Evolutionary conservation across 2,888 invertebrate genomes (phyloP).

Genomic region (Metallyticus violacea): DNA sequence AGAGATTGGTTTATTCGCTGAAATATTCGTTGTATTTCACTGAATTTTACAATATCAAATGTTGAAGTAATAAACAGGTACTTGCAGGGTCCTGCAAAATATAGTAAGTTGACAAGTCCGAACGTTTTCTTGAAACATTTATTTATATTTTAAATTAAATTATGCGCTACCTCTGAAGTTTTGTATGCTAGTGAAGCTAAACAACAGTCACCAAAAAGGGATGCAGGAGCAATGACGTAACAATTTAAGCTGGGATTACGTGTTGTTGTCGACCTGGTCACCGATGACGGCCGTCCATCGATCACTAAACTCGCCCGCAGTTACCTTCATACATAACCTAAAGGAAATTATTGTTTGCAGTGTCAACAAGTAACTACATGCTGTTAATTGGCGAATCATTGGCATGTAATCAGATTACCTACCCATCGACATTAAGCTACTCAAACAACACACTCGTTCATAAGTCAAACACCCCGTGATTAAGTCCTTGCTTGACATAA

Average conservation of each 20-base stretch:
- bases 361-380: slow-evolving; percentile 1
- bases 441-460: background rate
- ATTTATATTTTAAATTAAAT: too few species aligned
- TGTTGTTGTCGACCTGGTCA: background rate
- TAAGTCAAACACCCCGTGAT: background rate
- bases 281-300: background rate
- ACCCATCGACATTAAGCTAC: background rate
- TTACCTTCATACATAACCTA: slow-evolving; percentile 1
- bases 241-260: background rate
- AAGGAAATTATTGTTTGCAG: background rate
- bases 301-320: background rate
- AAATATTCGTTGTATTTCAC: too few species aligned
- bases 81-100: too few species aligned
- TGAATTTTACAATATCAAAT: too few species aligned
- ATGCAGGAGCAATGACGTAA: background rate
- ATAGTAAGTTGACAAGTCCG: too few species aligned
- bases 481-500: background rate
- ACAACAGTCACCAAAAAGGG: too few species aligned
- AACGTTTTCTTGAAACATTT: too few species aligned
- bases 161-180: too few species aligned
- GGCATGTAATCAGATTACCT: background rate
- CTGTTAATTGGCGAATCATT: slow-evolving; percentile 1
- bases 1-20: too few species aligned
- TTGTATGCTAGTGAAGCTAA: too few species aligned
- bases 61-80: too few species aligned